These are phyloP conservation scores for Apostichopus parvimensis DNA, from an alignment of 35 echinoderm and acorn worm species.

Conservation along the genomic window DNA sequence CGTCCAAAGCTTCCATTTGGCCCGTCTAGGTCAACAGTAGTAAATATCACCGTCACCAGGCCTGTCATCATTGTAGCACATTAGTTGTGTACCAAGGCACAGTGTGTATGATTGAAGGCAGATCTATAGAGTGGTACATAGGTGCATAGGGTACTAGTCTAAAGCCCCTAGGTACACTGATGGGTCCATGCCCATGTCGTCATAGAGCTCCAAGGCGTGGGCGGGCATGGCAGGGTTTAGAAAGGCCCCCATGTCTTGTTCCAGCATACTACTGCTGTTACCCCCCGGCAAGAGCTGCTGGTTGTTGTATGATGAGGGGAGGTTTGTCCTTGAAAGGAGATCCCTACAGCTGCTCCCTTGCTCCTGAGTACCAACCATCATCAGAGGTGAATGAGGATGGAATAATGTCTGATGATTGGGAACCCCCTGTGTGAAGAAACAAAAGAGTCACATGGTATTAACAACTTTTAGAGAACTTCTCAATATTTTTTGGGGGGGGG, in stretches of 20 bases:
- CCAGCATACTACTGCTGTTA: neutral
- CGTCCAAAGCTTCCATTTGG: too few species aligned
- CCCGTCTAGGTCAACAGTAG: too few species aligned
- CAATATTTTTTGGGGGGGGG: too few species aligned
- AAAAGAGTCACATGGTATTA: neutral
- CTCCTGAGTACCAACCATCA: neutral
- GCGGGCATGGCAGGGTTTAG: neutral
- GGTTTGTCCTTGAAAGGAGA: neutral
- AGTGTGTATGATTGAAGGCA: neutral
- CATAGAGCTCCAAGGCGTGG: neutral
- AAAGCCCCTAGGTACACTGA: neutral
- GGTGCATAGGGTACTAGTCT: neutral
- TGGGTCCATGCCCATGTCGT: slow-evolving; percentile 4
- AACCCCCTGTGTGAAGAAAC: neutral
- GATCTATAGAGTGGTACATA: neutral
- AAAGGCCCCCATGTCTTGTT: neutral
- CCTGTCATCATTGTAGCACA: neutral
- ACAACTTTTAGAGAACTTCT: neutral
- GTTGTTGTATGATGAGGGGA: neutral
- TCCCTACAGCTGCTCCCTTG: neutral
- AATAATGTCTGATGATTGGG: neutral
- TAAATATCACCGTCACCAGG: too few species aligned
- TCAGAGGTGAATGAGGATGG: neutral
- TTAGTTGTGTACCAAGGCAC: neutral
- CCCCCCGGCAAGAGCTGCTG: neutral